These are phyloP conservation scores for Synaphobranchus kaupii DNA, from an alignment of 2,797 vertebrate species.

Conservation along the genomic window DNA sequence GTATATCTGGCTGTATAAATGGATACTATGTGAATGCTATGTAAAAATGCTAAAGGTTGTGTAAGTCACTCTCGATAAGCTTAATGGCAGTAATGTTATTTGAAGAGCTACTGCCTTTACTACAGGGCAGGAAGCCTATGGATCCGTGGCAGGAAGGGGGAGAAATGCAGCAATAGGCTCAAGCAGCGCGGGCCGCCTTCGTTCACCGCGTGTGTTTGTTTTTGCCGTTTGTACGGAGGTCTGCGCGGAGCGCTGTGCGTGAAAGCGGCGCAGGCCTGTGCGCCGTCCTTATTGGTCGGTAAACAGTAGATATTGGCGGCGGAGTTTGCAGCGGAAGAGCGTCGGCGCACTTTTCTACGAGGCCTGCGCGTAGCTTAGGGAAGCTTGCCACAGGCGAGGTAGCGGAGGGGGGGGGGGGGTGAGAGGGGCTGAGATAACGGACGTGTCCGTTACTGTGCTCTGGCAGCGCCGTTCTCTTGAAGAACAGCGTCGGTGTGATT, in stretches of 20 bases:
- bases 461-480: not conserved
- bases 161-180: not conserved
- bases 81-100: too few relatives aligned
- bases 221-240: not conserved
- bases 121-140: not conserved
- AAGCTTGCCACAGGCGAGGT: not conserved
- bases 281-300: not conserved
- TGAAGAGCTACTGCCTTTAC: not conserved
- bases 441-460: not conserved
- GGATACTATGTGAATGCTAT: too few relatives aligned
- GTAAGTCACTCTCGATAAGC: too few relatives aligned
- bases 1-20: too few relatives aligned
- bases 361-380: not conserved
- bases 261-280: not conserved
- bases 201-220: not conserved
- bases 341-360: not conserved
- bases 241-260: not conserved
- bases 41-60: too few relatives aligned
- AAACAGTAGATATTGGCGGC: not conserved
- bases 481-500: not conserved
- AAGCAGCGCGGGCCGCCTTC: not conserved
- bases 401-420: not conserved
- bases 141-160: not conserved
- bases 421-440: not conserved
- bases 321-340: not conserved